A percentile compares a stretch with the other conserved stretches of the same genome.
Evolutionary conservation across 2,888 invertebrate genomes (phyloP).

Genomic region (Cephus pulcher): DNA sequence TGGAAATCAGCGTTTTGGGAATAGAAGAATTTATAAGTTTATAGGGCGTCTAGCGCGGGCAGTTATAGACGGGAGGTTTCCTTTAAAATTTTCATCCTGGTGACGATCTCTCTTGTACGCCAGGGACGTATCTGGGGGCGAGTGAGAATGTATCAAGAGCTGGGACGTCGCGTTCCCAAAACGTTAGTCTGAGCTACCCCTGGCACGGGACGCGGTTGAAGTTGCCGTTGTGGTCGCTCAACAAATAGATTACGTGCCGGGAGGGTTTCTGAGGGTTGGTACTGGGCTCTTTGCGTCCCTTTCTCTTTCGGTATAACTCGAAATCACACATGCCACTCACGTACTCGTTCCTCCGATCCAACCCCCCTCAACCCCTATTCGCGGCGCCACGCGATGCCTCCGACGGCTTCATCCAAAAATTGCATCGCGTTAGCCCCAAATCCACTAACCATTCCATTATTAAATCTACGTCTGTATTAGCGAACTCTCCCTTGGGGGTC

Average conservation of each 20-base stretch:
- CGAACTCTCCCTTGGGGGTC: constrained; percentile 4
- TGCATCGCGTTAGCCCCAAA: constrained; percentile 61
- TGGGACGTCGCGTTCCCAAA: neutral
- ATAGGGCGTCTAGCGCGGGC: neutral
- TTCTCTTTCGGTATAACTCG: constrained; percentile 18
- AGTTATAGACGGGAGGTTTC: neutral
- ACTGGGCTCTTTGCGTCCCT: constrained; percentile 20
- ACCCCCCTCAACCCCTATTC: constrained; percentile 14
- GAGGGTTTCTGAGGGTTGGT: constrained; percentile 44
- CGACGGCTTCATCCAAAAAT: constrained; percentile 58
- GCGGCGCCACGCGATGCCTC: constrained; percentile 42
- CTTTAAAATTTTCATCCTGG: neutral
- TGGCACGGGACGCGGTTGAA: constrained; percentile 31
- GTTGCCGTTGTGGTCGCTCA: constrained; percentile 56
- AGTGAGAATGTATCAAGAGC: neutral
- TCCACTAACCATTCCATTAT: constrained; percentile 65
- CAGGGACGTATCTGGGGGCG: neutral
- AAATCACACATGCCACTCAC: constrained; percentile 62
- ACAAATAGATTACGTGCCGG: constrained; percentile 66
- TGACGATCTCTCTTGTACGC: neutral
- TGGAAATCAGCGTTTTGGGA: neutral
- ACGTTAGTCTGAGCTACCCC: neutral
- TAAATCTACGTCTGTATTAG: constrained; percentile 61
- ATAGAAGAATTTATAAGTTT: neutral
- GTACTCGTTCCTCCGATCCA: constrained; percentile 58